A percentile compares a stretch with the other conserved stretches of the same genome.
Conservation (phyloP, 2,888 invertebrate genomes). For the Eutolmus rufibarbis region DNA sequence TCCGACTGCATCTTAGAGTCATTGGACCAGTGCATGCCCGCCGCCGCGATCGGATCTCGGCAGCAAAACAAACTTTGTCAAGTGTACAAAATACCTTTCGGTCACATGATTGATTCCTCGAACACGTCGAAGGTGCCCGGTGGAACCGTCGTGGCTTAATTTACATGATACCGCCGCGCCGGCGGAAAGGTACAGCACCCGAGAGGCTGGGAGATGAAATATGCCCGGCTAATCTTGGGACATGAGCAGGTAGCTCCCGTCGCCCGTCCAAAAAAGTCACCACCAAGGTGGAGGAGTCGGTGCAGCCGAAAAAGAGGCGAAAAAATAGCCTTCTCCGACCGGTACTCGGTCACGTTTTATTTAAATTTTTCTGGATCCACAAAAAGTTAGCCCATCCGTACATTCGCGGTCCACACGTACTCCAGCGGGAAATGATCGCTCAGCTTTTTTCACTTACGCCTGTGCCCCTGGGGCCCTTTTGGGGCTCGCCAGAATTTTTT, state of each 20-base stretch:
- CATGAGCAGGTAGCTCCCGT: conserved; percentile 24
- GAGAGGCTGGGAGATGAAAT: conserved; percentile 30
- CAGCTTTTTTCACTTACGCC: conserved; percentile 6
- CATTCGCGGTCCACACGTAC: conserved; percentile 11
- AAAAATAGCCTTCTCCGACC: not conserved
- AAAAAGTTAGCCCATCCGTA: conserved; percentile 43
- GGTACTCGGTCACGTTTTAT: conserved; percentile 45
- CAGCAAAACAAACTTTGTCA: conserved; percentile 44
- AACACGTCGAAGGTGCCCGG: conserved; percentile 15
- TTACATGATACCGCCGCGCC: conserved; percentile 41
- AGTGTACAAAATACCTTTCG: conserved; percentile 46
- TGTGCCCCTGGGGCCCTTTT: not conserved
- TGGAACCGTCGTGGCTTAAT: conserved; percentile 43
- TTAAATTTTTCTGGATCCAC: conserved; percentile 42
- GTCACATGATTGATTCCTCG: conserved; percentile 45
- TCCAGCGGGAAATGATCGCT: not conserved
- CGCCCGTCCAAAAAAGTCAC: not conserved
- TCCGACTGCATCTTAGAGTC: not conserved
- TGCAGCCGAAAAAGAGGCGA: not conserved
- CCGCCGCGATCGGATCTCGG: conserved; percentile 35
- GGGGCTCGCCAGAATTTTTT: not conserved
- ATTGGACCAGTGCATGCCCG: not conserved
- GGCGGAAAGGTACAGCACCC: not conserved
- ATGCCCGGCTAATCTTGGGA: conserved; percentile 35
- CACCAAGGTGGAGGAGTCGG: conserved; percentile 33